Evolutionary conservation across 2,113 vertebrate species (phyloP).

Genomic region (Ameiurus melas): DNA sequence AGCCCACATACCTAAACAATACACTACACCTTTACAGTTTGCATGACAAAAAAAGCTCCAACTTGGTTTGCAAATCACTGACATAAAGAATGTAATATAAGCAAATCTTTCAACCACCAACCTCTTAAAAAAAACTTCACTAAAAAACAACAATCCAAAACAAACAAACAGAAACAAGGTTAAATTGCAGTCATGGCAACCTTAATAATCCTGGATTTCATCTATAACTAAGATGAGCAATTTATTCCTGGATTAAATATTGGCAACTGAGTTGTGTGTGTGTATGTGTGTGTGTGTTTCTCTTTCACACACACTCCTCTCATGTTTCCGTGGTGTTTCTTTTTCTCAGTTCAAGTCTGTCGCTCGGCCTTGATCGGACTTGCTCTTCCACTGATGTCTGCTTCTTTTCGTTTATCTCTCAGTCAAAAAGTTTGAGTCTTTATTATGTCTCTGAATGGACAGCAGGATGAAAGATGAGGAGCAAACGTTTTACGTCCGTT

Average conservation of each 20-base stretch:
- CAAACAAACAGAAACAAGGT: background rate
- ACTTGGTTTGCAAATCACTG: background rate
- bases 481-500: slow-evolving; percentile 56
- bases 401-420: background rate
- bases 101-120: background rate
- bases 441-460: slow-evolving; percentile 60
- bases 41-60: background rate
- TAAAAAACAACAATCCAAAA: background rate
- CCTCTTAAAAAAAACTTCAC: background rate
- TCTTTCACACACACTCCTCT: slow-evolving; percentile 2
- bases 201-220: background rate
- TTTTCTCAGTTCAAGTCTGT: slow-evolving; percentile 8
- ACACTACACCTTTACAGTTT: background rate
- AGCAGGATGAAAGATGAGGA: slow-evolving; percentile 55
- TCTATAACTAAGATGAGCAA: background rate
- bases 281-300: background rate
- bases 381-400: background rate
- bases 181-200: background rate
- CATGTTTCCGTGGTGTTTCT: slow-evolving; percentile 13
- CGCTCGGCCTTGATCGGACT: background rate
- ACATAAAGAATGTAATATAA: background rate
- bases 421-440: slow-evolving; percentile 12
- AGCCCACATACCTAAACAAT: background rate
- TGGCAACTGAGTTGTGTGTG: no score
- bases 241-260: background rate